phyloP scores from a whole-genome alignment of 2,888 invertebrate genomes.

The Melanargia galathea region DNA sequence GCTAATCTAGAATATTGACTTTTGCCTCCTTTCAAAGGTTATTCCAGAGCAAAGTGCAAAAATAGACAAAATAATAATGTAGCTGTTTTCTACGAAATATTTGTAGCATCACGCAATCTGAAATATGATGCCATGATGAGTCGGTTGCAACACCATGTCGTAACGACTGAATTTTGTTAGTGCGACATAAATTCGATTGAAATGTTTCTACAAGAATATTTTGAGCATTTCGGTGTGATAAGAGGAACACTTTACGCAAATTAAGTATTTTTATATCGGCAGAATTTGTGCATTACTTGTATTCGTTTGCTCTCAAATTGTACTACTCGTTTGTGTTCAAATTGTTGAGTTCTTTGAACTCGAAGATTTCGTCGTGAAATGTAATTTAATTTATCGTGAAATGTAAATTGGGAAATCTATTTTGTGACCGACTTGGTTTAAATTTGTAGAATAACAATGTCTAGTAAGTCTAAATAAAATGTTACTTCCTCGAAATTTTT shows the following conservation, averaged over 20 bases:
- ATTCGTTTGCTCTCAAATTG: too few species aligned
- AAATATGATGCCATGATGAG: conserved; percentile 49
- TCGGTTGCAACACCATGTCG: conserved; percentile 33
- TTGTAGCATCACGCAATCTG: conserved; percentile 56
- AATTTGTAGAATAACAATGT: too few species aligned
- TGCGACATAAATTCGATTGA: not conserved
- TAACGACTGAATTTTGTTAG: not conserved
- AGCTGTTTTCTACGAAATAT: conserved; percentile 44
- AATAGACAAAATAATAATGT: conserved; percentile 18
- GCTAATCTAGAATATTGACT: too few species aligned
- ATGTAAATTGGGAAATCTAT: too few species aligned
- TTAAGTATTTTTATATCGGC: not conserved
- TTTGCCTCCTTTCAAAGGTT: not conserved
- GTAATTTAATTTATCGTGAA: too few species aligned
- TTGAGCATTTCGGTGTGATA: not conserved
- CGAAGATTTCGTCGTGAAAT: too few species aligned
- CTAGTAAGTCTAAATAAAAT: too few species aligned
- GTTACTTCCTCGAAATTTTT: too few species aligned
- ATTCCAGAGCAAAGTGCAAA: conserved; percentile 6
- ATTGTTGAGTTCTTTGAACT: too few species aligned
- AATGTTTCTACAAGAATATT: not conserved
- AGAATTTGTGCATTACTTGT: too few species aligned
- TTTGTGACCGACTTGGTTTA: too few species aligned
- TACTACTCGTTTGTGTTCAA: too few species aligned
- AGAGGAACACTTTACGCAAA: not conserved